Percentiles rank a stretch among this genome's conserved stretches.
phyloP scores from a whole-genome alignment of 2,113 vertebrate species.

The Rana temporaria region DNA sequence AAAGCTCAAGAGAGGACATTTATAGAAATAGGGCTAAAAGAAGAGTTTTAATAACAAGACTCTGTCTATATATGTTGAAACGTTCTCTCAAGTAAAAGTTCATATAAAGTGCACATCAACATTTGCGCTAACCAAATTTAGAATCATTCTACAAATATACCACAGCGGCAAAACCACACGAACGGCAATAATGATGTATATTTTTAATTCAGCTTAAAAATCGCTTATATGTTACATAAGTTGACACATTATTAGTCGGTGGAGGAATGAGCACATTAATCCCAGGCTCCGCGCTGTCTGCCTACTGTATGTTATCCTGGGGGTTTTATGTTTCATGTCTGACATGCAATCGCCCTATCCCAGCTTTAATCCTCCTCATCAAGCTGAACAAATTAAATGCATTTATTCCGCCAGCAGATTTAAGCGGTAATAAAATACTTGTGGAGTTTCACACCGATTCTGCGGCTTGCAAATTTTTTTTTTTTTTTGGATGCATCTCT shows the following conservation, averaged over 20 bases:
- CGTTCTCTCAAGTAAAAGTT: no score
- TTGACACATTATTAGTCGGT: slow-evolving; percentile 17
- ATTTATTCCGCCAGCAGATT: slow-evolving; percentile 22
- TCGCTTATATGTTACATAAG: background rate
- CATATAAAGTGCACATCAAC: no score
- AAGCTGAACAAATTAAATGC: slow-evolving; percentile 6
- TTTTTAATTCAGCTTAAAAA: no score
- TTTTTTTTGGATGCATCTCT: background rate
- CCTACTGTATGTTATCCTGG: slow-evolving; percentile 16
- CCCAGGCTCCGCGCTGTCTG: slow-evolving; percentile 49
- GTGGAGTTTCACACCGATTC: background rate
- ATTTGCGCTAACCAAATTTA: no score
- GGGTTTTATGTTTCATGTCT: slow-evolving; percentile 28
- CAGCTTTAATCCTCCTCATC: slow-evolving; percentile 17
- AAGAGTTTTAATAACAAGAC: no score
- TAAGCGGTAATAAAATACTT: slow-evolving; percentile 10
- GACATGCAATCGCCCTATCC: slow-evolving; percentile 34
- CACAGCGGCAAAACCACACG: no score
- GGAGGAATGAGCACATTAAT: slow-evolving; percentile 30
- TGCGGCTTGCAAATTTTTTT: background rate
- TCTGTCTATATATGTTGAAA: no score
- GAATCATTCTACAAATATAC: no score
- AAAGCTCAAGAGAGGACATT: no score
- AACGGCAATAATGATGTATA: no score
- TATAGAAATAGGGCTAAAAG: no score